Evolutionary conservation across 2,888 invertebrate species (phyloP).

Genomic region (Lithosia quadra): DNA sequence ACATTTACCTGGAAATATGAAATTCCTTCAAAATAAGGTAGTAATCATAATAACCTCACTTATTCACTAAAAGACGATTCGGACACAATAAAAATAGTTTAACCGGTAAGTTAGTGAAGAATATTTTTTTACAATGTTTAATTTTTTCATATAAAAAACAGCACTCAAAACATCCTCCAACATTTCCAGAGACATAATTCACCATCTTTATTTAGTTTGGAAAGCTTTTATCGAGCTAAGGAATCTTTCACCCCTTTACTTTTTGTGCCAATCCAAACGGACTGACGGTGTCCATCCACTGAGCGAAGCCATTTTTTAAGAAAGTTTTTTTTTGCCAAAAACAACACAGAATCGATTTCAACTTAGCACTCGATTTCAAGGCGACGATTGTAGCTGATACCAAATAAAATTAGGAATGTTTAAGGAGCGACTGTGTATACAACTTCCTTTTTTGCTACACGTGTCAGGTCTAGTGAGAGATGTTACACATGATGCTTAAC

Average conservation of each 20-base stretch:
- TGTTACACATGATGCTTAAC: neutral
- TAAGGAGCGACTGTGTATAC: constrained; percentile 8
- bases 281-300: constrained; percentile 31
- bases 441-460: neutral
- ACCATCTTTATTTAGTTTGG: constrained; percentile 17
- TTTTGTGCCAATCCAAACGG: constrained; percentile 32
- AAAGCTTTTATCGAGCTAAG: constrained; percentile 21
- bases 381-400: constrained; percentile 16
- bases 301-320: constrained; percentile 33
- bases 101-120: too few species aligned
- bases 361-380: constrained; percentile 44
- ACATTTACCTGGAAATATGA: neutral
- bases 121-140: neutral
- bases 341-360: constrained; percentile 48
- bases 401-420: constrained; percentile 28
- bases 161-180: neutral
- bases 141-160: constrained; percentile 2
- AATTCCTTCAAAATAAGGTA: neutral
- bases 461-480: neutral
- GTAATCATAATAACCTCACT: too few species aligned
- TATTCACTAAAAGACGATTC: neutral
- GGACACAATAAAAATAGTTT: neutral
- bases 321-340: constrained; percentile 38
- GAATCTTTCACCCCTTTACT: constrained; percentile 27
- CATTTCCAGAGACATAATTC: constrained; percentile 15